Percentiles rank a stretch among this genome's conserved stretches.
These are phyloP conservation scores for Herminia tarsipennalis DNA, from an alignment of 2,888 invertebrate genomes.

Conservation along the genomic window DNA sequence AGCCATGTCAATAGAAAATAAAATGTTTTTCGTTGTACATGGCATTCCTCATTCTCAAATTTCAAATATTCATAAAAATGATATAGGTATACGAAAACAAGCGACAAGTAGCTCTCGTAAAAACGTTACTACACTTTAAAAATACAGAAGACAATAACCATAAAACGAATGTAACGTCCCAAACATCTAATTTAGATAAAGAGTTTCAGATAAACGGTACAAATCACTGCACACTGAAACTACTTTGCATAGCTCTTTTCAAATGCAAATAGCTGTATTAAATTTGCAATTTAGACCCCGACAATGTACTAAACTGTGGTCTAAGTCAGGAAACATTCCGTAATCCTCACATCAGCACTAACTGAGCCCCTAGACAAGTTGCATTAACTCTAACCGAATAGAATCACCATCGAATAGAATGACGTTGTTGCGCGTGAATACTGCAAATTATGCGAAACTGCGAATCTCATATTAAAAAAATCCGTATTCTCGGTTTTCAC, in stretches of 20 bases:
- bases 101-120: conserved; percentile 33
- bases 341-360: no score
- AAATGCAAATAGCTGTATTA: conserved; percentile 83
- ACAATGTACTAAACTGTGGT: conserved; percentile 58
- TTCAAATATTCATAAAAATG: background rate
- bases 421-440: no score
- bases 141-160: conserved; percentile 49
- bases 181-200: conserved; percentile 79
- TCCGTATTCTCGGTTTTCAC: no score
- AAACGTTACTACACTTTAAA: conserved; percentile 42
- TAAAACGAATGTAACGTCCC: conserved; percentile 46
- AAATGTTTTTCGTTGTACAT: no score
- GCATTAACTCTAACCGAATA: no score
- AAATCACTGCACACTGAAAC: conserved; percentile 79
- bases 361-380: no score
- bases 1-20: no score
- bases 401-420: no score
- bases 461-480: no score
- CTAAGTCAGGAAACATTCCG: conserved; percentile 32
- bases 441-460: no score
- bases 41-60: no score
- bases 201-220: conserved; percentile 75
- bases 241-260: conserved; percentile 76
- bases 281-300: conserved; percentile 82
- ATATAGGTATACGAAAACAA: conserved; percentile 11